Percentiles rank a stretch among this genome's conserved stretches.
Evolutionary conservation across 2,888 invertebrate species (phyloP).

Genomic region (Phlogophora meticulosa): DNA sequence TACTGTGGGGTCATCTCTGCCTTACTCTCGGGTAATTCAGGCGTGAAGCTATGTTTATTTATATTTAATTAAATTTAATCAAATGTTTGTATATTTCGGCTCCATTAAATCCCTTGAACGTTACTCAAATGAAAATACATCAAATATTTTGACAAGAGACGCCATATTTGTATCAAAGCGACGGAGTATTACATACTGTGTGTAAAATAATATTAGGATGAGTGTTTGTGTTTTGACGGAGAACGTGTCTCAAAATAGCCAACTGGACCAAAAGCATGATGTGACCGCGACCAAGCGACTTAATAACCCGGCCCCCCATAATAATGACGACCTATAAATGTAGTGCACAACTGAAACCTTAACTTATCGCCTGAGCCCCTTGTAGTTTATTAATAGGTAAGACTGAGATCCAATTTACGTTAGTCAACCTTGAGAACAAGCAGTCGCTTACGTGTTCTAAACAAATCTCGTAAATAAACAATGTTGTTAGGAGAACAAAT

Average conservation of each 20-base stretch:
- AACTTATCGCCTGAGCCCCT: slow-evolving; percentile 63
- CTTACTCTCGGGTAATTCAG: too few relatives aligned
- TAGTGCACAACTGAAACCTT: slow-evolving; percentile 61
- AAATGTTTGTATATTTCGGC: too few relatives aligned
- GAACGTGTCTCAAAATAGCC: slow-evolving; percentile 10
- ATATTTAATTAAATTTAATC: too few relatives aligned
- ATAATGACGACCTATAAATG: slow-evolving; percentile 46
- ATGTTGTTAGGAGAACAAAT: slow-evolving; percentile 16
- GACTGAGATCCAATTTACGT: slow-evolving; percentile 74
- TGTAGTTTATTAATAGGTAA: slow-evolving; percentile 70
- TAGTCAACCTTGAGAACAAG: slow-evolving; percentile 50
- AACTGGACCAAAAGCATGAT: slow-evolving; percentile 5
- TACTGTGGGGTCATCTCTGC: too few relatives aligned
- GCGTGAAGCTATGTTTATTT: too few relatives aligned
- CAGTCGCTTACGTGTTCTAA: slow-evolving; percentile 47
- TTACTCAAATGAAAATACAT: background rate
- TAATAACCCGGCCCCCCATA: slow-evolving; percentile 25
- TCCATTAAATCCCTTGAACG: too few relatives aligned
- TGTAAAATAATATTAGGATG: background rate
- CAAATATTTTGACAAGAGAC: background rate
- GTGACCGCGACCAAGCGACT: slow-evolving; percentile 1
- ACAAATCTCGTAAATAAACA: slow-evolving; percentile 49
- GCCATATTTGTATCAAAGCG: background rate
- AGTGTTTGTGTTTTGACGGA: background rate
- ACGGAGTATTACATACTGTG: background rate